These are phyloP conservation scores for Florisuga fusca DNA, from an alignment of 2,797 vertebrate species.

Conservation along the genomic window DNA sequence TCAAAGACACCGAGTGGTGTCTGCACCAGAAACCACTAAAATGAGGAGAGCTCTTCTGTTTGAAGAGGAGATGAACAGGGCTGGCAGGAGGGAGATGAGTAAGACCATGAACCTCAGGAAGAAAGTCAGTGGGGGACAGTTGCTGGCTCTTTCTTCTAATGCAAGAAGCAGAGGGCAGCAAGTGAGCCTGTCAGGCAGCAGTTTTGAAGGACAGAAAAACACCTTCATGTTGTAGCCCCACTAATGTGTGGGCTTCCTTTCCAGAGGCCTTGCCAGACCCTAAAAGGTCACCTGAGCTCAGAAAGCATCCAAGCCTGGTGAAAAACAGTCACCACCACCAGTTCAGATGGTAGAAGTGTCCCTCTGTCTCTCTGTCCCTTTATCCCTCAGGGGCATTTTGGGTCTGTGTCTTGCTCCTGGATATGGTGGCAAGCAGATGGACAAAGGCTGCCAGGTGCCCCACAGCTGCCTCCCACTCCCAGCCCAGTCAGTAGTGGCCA, in stretches of 20 bases:
- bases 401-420: fast-evolving
- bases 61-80: background rate
- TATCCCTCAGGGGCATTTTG: background rate
- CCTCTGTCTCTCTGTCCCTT: background rate
- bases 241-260: background rate
- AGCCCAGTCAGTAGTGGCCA: fast-evolving
- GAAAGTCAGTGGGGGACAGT: background rate
- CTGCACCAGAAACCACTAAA: background rate
- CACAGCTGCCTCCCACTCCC: background rate
- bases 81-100: background rate
- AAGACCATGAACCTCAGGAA: background rate
- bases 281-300: background rate
- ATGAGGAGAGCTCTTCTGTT: background rate
- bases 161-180: background rate
- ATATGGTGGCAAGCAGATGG: background rate
- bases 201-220: background rate
- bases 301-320: background rate
- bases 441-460: background rate
- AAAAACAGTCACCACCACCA: background rate
- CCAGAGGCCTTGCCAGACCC: background rate
- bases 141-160: background rate
- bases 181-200: background rate
- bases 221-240: too few species aligned
- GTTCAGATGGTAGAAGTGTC: background rate
- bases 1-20: background rate